Conservation (phyloP, 2,888 invertebrate species). For the Punctoribates punctum region DNA sequence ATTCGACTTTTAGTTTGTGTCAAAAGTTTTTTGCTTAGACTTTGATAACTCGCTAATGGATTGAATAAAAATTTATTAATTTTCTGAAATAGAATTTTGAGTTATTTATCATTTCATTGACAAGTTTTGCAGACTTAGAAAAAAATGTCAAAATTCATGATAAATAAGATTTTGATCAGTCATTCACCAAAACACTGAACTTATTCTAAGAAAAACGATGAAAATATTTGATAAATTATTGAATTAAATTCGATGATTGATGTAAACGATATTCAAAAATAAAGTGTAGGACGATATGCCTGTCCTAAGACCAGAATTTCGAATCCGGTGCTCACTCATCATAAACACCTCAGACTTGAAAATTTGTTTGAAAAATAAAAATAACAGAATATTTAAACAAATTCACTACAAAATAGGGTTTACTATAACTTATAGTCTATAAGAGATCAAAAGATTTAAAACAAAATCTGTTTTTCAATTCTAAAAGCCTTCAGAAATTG, state of each 20-base stretch:
- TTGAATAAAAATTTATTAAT: not conserved
- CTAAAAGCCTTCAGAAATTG: too few species aligned
- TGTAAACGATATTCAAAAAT: not conserved
- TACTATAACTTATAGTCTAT: too few species aligned
- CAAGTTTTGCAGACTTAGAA: not conserved
- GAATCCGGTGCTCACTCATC: not conserved
- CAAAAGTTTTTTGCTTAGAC: not conserved
- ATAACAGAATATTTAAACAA: too few species aligned
- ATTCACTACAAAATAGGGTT: too few species aligned
- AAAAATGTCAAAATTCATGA: not conserved
- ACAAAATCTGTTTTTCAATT: too few species aligned
- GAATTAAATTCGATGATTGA: slow-evolving; percentile 1
- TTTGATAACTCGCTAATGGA: slow-evolving; percentile 1
- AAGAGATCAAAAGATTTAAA: too few species aligned
- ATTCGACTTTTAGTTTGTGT: not conserved
- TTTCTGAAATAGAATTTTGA: not conserved
- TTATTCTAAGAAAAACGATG: not conserved
- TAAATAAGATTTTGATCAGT: not conserved
- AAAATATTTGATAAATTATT: not conserved
- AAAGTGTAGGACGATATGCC: not conserved
- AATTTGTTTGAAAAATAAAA: too few species aligned
- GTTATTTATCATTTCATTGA: slow-evolving; percentile 13
- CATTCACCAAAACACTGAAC: not conserved
- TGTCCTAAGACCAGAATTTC: not conserved
- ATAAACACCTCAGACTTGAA: too few species aligned